Evolutionary conservation across 2,113 vertebrate genomes (phyloP), one percentile per base, ranked within the genome.

Genomic region (Periophthalmodon schlosseri): DNA sequence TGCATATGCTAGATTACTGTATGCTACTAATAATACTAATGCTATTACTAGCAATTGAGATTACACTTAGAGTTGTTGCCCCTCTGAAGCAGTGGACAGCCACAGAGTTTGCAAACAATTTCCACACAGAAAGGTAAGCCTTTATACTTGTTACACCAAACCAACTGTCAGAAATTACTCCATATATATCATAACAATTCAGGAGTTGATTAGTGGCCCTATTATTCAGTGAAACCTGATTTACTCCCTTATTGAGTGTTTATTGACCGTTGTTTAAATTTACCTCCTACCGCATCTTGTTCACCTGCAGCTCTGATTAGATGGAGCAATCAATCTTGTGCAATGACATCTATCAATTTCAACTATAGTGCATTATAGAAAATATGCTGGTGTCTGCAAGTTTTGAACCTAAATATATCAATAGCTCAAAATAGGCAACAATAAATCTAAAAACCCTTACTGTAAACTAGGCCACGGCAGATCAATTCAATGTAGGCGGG

Each of bases 401-500:
- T 44, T n/a, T 65, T n/a, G 4, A n/a, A 63, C 34, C 20, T n/a
- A 64, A 15, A 11, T 70, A 9, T 69, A 23, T 34, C 69, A 82
- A 66, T 65, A 65, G 36, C 54, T 70, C 57, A 67, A 79, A 75
- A 60, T 33, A 66, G 63, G 23, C 28, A 63, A 79, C 69, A 71
- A 80, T 80, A 69, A 46, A 70, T 21, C 33, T 39, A 52, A 36
- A 52, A 86, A 58, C 24, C 72, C 60, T 72, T 49, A 24, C 47
- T 76, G 28, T 20, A 71, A 71, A 33, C 78, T 67, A 56, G 61
- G 68, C 58, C 72, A 74, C 47, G 77, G 67, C 34, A 58, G 83
- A 90, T 88, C 85, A 87, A 81, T 87, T 60, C 85, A 83, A 86
- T 67, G 80, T 78, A 84, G 79, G 52, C 74, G 79, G 69, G 78